Evolutionary conservation across 2,888 invertebrate species (phyloP), one percentile per base, ranked within the genome.

Genomic region (Temnothorax ravouxi): DNA sequence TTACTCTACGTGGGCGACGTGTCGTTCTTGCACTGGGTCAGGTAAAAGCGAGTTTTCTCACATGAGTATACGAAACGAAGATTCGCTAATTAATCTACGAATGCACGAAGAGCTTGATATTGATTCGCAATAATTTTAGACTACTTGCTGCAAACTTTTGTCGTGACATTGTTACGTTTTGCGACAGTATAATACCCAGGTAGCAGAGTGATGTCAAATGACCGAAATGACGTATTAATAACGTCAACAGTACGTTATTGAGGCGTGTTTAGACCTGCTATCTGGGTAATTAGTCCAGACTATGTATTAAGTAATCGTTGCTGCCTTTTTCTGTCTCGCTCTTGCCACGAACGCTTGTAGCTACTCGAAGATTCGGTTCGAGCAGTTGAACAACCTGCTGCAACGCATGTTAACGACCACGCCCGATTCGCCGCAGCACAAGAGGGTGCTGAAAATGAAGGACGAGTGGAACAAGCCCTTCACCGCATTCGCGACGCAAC

Each of bases 21-120:
- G 6, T 83, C 86, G 4, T 92, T 91, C 71, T 34, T 87, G n/a
- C 84, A 75, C 29, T 85, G 91, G 74, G 76, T 92, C 59, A 89
- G 88, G 92, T 91, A 88, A 15, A 74, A 74, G 56, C 3, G 5
- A 56, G 29, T 29, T 29, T 3, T 72, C n/a, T 75, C 21, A 1
- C 3, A 44, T 52, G 34, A 41, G 38, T 47, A 59, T 47, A 59
- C 8, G 18, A 47, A 64, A 75, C 3, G 0, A 47, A 34, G 13
- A 21, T 47, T 50, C 9, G 0, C 38, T 62, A 47, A 67, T 54
- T 67, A 77, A n/a, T 52, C 4, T 44, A n/a, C 41, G 11, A 34
- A 34, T 6, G 34, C 34, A 34, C 3, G 0, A 47, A 11, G 1
- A 52, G 18, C 11, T 47, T 21, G 9, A 18, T 5, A 47, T 67